Evolutionary conservation across 2,888 invertebrate species (phyloP).

Genomic region (Serrognathus titanus): DNA sequence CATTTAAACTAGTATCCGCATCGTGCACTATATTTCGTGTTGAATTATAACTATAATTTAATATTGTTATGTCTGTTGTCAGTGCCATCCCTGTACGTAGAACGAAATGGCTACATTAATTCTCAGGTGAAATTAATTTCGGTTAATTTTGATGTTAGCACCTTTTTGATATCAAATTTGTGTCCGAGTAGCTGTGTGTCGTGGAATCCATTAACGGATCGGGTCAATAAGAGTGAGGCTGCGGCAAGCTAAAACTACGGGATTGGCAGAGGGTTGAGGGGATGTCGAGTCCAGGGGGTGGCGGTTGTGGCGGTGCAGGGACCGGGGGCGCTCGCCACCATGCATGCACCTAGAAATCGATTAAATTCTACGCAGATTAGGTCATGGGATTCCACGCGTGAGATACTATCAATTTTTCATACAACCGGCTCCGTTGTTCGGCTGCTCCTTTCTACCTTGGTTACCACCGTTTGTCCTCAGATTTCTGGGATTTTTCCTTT

Average conservation of each 20-base stretch:
- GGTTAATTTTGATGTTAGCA: not conserved
- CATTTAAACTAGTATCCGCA: no score
- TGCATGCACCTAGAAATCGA: constrained; percentile 25
- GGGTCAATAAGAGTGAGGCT: constrained; percentile 27
- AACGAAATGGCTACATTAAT: no score
- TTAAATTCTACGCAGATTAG: constrained; percentile 24
- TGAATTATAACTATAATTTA: no score
- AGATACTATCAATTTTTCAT: no score
- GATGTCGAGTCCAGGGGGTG: constrained; percentile 30
- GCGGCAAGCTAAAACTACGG: constrained; percentile 32
- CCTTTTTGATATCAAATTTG: constrained; percentile 8
- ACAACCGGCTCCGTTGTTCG: not conserved
- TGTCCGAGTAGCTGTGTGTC: constrained; percentile 11
- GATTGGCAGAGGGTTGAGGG: constrained; percentile 31
- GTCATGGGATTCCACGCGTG: constrained; percentile 8
- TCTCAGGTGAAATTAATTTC: not conserved
- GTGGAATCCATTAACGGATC: constrained; percentile 27
- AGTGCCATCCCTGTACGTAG: no score
- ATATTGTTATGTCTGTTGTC: no score
- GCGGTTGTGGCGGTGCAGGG: constrained; percentile 47
- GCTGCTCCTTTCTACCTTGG: constrained; percentile 5
- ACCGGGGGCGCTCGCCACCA: constrained; percentile 44
- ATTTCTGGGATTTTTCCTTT: not conserved
- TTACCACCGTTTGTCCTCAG: not conserved
- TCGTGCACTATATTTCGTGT: no score